Percentiles rank a stretch among this genome's conserved stretches.
Conservation (phyloP, 1,140 invertebrate genomes). For the Cherax quadricarinatus region DNA sequence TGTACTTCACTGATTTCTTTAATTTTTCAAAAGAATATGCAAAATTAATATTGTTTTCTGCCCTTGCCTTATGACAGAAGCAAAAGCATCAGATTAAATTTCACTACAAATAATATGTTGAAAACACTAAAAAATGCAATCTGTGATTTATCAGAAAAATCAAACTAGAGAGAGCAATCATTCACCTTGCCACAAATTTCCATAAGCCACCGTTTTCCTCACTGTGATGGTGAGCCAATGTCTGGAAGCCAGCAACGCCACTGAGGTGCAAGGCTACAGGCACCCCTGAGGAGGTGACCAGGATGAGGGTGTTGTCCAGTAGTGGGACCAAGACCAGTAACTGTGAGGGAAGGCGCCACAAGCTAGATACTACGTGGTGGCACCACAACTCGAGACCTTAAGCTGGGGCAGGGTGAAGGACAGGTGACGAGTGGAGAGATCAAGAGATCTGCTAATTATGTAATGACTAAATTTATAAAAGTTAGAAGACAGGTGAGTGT, state of each 20-base stretch:
- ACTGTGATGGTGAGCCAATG: neutral
- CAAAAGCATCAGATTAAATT: too few species aligned
- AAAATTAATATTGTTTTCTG: too few species aligned
- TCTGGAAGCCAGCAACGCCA: constrained; percentile 22
- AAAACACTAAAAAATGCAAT: too few species aligned
- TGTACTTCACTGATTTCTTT: too few species aligned
- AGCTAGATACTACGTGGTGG: neutral
- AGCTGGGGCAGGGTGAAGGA: neutral
- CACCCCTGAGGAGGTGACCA: constrained; percentile 58
- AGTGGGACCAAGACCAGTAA: constrained; percentile 44
- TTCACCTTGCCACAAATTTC: constrained; percentile 34
- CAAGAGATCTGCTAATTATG: neutral
- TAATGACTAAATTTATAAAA: neutral
- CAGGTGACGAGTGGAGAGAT: neutral
- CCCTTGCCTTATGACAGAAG: too few species aligned
- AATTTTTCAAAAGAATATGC: too few species aligned
- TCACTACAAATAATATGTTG: too few species aligned
- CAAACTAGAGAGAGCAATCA: neutral
- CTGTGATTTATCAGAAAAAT: too few species aligned
- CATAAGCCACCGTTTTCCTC: constrained; percentile 6
- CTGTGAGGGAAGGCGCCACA: constrained; percentile 38
- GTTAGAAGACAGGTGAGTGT: too few species aligned
- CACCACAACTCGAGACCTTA: neutral
- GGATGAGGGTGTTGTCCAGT: constrained; percentile 57
- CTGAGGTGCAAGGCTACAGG: constrained; percentile 38